phyloP scores from a whole-genome alignment of 2,113 vertebrate species.

The Vireo altiloquus region DNA sequence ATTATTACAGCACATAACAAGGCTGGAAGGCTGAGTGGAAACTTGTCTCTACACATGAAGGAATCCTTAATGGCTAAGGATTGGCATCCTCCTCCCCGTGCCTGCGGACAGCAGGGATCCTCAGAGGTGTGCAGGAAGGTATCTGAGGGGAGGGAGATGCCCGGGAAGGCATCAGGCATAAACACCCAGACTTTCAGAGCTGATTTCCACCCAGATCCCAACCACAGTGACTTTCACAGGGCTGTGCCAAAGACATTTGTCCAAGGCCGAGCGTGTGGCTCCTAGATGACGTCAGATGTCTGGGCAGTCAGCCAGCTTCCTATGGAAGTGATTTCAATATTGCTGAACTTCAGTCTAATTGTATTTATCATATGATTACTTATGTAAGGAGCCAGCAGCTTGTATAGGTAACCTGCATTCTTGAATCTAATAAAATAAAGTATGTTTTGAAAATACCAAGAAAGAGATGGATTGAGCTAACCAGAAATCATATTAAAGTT shows the following conservation, averaged over 20 bases:
- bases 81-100: not conserved
- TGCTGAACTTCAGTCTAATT: constrained; percentile 26
- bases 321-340: constrained; percentile 26
- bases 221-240: not conserved
- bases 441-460: not conserved
- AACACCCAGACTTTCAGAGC: not conserved
- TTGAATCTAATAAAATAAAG: not conserved
- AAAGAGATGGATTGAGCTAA: not conserved
- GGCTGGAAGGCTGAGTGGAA: constrained; percentile 1
- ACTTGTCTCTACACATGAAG: not conserved
- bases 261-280: not conserved
- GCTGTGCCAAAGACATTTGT: constrained; percentile 28
- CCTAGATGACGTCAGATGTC: constrained; percentile 23
- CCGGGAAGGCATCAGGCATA: not conserved
- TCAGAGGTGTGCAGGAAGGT: not conserved
- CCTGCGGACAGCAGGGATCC: not conserved
- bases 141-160: not conserved
- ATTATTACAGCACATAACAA: not conserved
- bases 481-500: not conserved
- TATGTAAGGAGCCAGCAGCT: not conserved
- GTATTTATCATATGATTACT: constrained; percentile 21
- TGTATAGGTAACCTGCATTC: not conserved
- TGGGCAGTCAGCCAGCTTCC: constrained; percentile 23
- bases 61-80: not conserved
- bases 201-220: not conserved